phyloP scores from a whole-genome alignment of 2,888 invertebrate genomes.

The Willowsia nigromaculata region DNA sequence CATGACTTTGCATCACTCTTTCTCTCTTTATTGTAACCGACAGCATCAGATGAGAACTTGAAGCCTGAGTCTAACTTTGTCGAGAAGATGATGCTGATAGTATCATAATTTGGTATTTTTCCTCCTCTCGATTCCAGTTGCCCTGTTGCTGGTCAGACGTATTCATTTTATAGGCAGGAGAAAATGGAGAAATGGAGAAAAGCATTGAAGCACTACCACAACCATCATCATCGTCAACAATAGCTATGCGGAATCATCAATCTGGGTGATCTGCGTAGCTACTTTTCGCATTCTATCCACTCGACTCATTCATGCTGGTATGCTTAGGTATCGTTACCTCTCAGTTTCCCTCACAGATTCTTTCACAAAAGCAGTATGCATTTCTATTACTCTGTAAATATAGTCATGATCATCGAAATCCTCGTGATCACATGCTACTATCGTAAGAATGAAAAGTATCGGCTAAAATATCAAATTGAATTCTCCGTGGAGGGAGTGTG shows the following conservation, averaged over 20 bases:
- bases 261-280: constrained; percentile 3
- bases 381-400: neutral
- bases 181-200: neutral
- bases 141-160: neutral
- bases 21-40: neutral
- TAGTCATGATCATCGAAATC: neutral
- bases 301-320: neutral
- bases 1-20: neutral
- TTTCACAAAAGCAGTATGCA: neutral
- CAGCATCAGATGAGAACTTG: neutral
- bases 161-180: neutral
- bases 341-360: neutral
- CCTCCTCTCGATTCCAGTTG: neutral
- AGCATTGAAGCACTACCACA: neutral
- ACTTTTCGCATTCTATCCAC: neutral
- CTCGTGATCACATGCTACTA: neutral
- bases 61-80: neutral
- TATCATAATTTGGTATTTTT: neutral
- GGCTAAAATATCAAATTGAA: neutral
- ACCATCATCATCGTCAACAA: constrained; percentile 6
- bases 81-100: neutral
- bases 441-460: neutral
- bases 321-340: neutral
- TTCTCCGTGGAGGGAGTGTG: neutral
- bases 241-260: constrained; percentile 43